Conservation (phyloP, 2,888 invertebrate species). For the Xestia rhomboidea region DNA sequence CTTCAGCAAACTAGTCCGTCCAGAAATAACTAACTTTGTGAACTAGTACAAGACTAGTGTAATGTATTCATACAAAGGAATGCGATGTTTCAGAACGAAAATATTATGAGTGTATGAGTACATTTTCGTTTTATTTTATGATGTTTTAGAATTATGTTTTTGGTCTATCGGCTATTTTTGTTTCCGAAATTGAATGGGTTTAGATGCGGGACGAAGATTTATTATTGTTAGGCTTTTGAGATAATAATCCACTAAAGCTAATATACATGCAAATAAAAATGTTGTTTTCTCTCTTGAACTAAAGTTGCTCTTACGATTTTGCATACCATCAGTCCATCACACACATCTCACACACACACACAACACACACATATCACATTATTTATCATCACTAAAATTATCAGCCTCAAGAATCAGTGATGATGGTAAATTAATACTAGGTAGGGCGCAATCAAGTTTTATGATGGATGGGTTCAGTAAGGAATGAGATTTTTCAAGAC, state of each 20-base stretch:
- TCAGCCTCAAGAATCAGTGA: not conserved
- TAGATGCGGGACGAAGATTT: not conserved
- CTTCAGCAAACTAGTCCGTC: conserved; percentile 37
- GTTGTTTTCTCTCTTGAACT: too few relatives aligned
- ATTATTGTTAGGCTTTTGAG: not conserved
- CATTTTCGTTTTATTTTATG: conserved; percentile 29
- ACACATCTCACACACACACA: too few relatives aligned
- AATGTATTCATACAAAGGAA: conserved; percentile 41
- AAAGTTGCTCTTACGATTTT: too few relatives aligned
- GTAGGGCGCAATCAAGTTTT: not conserved
- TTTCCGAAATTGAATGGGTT: not conserved
- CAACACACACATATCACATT: too few relatives aligned
- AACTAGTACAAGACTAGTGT: conserved; percentile 48
- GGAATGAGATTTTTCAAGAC: not conserved
- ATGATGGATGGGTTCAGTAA: not conserved
- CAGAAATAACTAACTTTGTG: conserved; percentile 38
- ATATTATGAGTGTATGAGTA: conserved; percentile 40
- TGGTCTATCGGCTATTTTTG: not conserved
- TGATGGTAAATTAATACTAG: not conserved
- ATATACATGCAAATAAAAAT: too few relatives aligned
- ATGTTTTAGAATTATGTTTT: conserved; percentile 18
- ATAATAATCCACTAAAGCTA: not conserved
- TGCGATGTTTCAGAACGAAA: conserved; percentile 42
- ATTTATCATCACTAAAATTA: not conserved
- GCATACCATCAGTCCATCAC: too few relatives aligned